phyloP scores from a whole-genome alignment of 2,888 invertebrate species.

The Himalopsyche japonica region DNA sequence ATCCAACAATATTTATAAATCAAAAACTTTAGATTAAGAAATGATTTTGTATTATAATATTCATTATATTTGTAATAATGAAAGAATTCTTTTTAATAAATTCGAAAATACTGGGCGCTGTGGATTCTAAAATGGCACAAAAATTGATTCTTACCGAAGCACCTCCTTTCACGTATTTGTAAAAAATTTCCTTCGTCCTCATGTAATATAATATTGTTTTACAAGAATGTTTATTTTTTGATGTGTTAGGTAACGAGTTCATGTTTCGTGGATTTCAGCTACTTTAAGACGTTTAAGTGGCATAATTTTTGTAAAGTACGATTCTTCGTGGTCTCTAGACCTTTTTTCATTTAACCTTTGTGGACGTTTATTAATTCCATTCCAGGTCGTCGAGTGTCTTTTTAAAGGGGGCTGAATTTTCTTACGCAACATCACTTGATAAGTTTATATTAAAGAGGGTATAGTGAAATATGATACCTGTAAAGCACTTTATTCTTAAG shows the following conservation, averaged over 20 bases:
- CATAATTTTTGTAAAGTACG: background rate
- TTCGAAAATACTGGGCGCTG: too few species aligned
- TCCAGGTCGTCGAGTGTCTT: constrained; percentile 27
- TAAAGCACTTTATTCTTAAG: background rate
- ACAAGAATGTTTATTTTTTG: too few species aligned
- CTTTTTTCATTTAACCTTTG: constrained; percentile 27
- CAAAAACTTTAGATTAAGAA: too few species aligned
- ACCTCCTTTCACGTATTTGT: too few species aligned
- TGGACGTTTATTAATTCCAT: constrained; percentile 37
- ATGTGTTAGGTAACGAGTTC: background rate
- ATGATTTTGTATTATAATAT: too few species aligned
- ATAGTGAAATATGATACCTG: background rate
- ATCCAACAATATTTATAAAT: too few species aligned
- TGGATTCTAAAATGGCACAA: too few species aligned
- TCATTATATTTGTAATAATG: too few species aligned
- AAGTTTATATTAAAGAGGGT: background rate
- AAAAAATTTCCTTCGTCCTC: too few species aligned
- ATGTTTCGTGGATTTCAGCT: background rate
- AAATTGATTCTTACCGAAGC: too few species aligned
- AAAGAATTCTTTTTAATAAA: too few species aligned
- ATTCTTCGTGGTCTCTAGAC: background rate
- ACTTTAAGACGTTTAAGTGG: background rate
- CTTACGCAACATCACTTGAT: constrained; percentile 12
- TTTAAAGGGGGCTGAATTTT: constrained; percentile 2
- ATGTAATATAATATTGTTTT: too few species aligned